A percentile compares a stretch with the other conserved stretches of the same genome.
These are phyloP conservation scores for Acridotheres tristis DNA, from an alignment of 2,797 vertebrate genomes.

Conservation along the genomic window DNA sequence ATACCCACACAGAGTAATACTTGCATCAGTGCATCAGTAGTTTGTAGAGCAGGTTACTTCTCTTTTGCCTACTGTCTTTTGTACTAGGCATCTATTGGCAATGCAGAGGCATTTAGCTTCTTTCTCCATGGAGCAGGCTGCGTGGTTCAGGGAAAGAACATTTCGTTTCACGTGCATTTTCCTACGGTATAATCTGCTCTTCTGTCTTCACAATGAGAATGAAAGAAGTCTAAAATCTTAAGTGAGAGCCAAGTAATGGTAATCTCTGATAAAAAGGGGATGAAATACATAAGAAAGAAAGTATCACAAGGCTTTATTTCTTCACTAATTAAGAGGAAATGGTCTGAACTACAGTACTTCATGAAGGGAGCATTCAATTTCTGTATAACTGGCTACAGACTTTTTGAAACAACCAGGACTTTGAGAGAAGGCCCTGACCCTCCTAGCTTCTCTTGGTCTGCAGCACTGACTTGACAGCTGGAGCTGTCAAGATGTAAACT, in stretches of 20 bases:
- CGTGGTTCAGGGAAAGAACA: background rate
- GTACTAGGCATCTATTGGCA: background rate
- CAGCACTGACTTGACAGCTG: background rate
- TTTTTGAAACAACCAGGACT: background rate
- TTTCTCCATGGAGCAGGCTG: background rate
- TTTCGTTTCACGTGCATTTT: background rate
- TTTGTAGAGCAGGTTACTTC: background rate
- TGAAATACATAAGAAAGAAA: background rate
- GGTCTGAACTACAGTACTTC: background rate
- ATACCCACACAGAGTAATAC: background rate
- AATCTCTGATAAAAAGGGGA: background rate
- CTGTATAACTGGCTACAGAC: background rate
- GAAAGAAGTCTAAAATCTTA: background rate
- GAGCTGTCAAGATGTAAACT: background rate
- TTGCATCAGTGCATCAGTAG: background rate
- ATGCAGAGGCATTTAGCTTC: background rate
- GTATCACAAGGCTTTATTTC: background rate
- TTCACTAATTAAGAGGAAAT: background rate
- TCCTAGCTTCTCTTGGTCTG: background rate
- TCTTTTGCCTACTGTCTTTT: background rate
- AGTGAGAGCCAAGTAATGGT: background rate
- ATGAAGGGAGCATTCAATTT: background rate
- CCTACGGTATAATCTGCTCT: background rate
- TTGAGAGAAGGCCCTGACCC: background rate
- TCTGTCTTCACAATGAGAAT: background rate